Evolutionary conservation across 2,888 invertebrate species (phyloP).

Genomic region (Caenorhabditis sp.): DNA sequence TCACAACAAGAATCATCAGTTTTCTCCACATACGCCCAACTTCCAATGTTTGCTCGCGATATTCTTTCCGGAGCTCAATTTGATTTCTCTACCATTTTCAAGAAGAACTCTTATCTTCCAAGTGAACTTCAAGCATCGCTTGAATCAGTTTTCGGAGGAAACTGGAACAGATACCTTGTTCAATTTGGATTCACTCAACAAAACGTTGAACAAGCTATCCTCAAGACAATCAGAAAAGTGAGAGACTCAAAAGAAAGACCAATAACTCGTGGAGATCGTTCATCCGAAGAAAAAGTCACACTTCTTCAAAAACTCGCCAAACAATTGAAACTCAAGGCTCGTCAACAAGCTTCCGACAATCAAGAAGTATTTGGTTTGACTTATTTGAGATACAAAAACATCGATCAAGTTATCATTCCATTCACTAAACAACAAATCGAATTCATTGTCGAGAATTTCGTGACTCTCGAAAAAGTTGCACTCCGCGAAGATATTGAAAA

Average conservation of each 20-base stretch:
- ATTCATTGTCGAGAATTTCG: constrained; percentile 37
- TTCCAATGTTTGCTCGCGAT: constrained; percentile 42
- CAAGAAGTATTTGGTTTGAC: constrained; percentile 44
- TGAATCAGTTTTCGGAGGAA: constrained; percentile 51
- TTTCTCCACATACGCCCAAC: constrained; percentile 23
- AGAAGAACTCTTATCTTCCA: constrained; percentile 42
- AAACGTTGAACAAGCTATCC: constrained; percentile 37
- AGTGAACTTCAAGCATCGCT: constrained; percentile 39
- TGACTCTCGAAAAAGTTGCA: constrained; percentile 35
- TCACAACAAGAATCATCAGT: constrained; percentile 7
- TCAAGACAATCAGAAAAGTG: too few relatives aligned
- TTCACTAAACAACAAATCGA: constrained; percentile 51
- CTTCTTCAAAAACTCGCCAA: constrained; percentile 40
- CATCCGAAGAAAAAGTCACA: constrained; percentile 16
- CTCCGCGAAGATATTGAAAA: constrained; percentile 1
- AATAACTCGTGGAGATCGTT: constrained; percentile 8
- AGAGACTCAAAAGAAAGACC: too few relatives aligned
- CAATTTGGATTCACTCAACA: constrained; percentile 44
- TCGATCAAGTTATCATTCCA: constrained; percentile 64
- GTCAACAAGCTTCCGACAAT: neutral
- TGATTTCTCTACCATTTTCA: constrained; percentile 45
- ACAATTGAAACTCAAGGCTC: constrained; percentile 40
- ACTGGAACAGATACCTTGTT: constrained; percentile 40
- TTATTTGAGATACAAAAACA: constrained; percentile 56
- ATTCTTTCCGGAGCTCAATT: constrained; percentile 33